Base-by-base conservation (phyloP, 1,140 invertebrate species). In the Trialeurodes vaporariorum region DNA sequence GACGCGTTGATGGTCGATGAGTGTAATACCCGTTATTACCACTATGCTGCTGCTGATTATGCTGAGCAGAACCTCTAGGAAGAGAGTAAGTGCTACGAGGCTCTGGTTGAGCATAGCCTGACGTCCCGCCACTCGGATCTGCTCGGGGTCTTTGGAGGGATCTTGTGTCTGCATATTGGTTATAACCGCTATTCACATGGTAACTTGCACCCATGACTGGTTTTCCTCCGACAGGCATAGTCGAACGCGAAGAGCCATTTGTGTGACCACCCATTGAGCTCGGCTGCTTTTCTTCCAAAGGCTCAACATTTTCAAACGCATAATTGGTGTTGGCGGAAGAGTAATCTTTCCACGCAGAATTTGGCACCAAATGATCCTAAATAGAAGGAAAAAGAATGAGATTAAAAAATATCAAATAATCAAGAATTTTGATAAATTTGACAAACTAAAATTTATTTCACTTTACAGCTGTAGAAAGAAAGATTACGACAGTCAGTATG, bases 261-360 rank as follows among this genome's bases (percentile, higher is more conserved):
- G 70, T 67, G 25, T 69, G 68, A 17, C 70, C 69, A 27, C 77
- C 62, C 9, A 77, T 76, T 25, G 70, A 69, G 17, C 76, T 75
- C 2, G 78, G 78, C 12, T 79, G 76, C 73, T 90, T 89, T 73
- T 91, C 88, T 72, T 90, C 88, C 59, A 69, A 64, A n/a, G 83
- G 86, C 67, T 91, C 89, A 75, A 87, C 92, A 0, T 88, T 84
- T 71, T 93, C 91, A 76, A 93, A 93, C 0, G 89, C 90, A 77
- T 92, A 93, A 78, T 93, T 93, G 1, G 89, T 92, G 74, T 91
- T 91, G 1, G 87, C 84, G 0, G 87, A 81, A 1, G 89, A 85
- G 75, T 93, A 93, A 75, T 94, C 91, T 73, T 91, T 91, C 91
- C 91, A 94, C 2, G 89, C 88, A 1, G 88, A 87, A 76, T 86